Conservation (phyloP, 2,113 vertebrate species). For the Halcyon senegalensis region DNA sequence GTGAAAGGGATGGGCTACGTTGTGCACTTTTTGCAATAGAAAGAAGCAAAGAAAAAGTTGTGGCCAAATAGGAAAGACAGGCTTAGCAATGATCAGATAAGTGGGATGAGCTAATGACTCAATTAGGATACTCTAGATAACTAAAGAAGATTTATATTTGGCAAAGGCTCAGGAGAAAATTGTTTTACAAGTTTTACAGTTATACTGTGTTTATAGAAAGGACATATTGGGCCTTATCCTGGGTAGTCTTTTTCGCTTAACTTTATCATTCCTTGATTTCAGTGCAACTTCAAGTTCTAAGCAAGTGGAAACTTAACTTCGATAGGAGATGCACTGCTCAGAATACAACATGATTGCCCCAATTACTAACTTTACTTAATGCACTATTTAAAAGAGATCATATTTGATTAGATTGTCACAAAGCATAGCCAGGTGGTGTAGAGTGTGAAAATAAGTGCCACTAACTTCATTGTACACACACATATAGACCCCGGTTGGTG, state of each 20-base stretch:
- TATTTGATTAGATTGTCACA: background rate
- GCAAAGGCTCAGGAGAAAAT: slow-evolving; percentile 7
- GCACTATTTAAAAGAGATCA: background rate
- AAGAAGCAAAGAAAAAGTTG: background rate
- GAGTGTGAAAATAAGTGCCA: background rate
- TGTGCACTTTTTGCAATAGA: background rate
- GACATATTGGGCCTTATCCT: background rate
- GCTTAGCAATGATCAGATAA: background rate
- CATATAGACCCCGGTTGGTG: too few relatives aligned
- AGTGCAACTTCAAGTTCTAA: background rate
- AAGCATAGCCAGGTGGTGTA: background rate
- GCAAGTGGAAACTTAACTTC: background rate
- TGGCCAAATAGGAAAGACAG: background rate
- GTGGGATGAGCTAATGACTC: background rate
- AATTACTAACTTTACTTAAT: background rate
- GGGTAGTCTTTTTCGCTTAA: background rate
- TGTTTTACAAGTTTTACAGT: background rate
- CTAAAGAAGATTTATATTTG: slow-evolving; percentile 19
- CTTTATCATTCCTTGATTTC: background rate
- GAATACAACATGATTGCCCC: fast-evolving
- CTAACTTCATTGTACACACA: fast-evolving
- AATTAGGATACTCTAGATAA: slow-evolving; percentile 12
- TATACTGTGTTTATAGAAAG: background rate
- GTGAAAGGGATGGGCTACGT: background rate
- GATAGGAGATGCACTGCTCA: background rate